These are phyloP conservation scores for Leptobrachium leishanense DNA, from an alignment of 2,113 vertebrate species.

Conservation along the genomic window DNA sequence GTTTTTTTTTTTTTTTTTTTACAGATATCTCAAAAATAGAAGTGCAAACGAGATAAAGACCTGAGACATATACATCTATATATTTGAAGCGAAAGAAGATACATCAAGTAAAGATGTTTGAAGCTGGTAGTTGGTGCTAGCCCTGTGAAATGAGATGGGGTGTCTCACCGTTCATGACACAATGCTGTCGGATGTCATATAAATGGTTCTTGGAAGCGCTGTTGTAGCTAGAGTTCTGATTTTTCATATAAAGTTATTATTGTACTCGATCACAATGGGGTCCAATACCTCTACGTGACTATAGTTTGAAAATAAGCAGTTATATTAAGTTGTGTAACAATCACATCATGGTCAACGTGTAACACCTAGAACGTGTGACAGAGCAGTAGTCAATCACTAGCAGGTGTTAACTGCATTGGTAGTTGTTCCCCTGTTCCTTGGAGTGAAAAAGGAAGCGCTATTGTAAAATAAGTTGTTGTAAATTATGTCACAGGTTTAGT, in stretches of 20 bases:
- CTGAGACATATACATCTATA: slow-evolving; percentile 48
- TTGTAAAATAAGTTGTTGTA: slow-evolving; percentile 15
- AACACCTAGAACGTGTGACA: not conserved
- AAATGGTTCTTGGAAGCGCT: slow-evolving; percentile 39
- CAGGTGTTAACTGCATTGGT: not conserved
- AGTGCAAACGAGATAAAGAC: slow-evolving; percentile 48
- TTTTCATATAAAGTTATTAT: slow-evolving; percentile 18
- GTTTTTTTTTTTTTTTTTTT: not conserved
- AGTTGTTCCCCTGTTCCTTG: slow-evolving; percentile 24
- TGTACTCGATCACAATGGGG: slow-evolving; percentile 13
- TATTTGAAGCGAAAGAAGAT: slow-evolving; percentile 37
- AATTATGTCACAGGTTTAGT: slow-evolving; percentile 23
- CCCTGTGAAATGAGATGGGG: slow-evolving; percentile 22
- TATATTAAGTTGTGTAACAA: slow-evolving; percentile 10
- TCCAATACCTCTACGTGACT: slow-evolving; percentile 19
- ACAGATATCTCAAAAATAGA: slow-evolving; percentile 38
- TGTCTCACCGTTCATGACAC: slow-evolving; percentile 24
- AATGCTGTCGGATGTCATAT: slow-evolving; percentile 15
- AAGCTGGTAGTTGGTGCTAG: slow-evolving; percentile 42
- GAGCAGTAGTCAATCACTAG: not conserved
- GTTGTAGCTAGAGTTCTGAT: slow-evolving; percentile 5
- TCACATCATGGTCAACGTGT: not conserved
- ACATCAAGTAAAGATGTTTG: slow-evolving; percentile 26
- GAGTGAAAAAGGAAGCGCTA: slow-evolving; percentile 40
- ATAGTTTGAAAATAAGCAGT: slow-evolving; percentile 12